A percentile compares a stretch with the other conserved stretches of the same genome.
These are phyloP conservation scores for Otolemur garnettii DNA, from an alignment of 2,113 vertebrate genomes.

Conservation along the genomic window DNA sequence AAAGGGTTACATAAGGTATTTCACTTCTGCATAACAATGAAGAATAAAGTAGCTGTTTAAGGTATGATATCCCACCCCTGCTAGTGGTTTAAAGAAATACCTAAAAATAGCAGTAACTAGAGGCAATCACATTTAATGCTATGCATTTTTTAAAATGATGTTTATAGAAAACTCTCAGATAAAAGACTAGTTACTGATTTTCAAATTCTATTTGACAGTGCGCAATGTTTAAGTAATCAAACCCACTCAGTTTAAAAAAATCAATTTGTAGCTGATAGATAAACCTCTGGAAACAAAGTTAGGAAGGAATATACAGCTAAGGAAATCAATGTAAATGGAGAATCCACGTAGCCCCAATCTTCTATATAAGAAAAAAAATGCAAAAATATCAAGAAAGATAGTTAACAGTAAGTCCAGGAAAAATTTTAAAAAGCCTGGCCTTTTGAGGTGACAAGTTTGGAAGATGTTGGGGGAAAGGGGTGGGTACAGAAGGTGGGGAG, in stretches of 20 bases:
- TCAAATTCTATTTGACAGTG: background rate
- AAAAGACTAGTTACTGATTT: background rate
- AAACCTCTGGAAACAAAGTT: background rate
- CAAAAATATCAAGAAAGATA: background rate
- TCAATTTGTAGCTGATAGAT: background rate
- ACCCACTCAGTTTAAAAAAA: background rate
- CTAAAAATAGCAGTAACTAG: background rate
- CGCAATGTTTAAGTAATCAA: background rate
- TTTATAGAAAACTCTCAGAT: background rate
- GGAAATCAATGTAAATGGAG: background rate
- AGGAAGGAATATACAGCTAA: background rate
- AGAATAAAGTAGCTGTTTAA: background rate
- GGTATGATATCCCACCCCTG: background rate
- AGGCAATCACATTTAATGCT: background rate
- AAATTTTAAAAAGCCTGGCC: background rate
- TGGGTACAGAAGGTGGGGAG: accelerated
- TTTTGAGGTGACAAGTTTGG: background rate
- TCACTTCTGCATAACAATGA: background rate
- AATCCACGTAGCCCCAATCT: background rate
- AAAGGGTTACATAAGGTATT: background rate
- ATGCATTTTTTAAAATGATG: background rate
- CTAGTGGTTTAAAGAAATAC: background rate
- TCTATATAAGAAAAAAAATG: background rate
- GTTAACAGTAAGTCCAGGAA: background rate
- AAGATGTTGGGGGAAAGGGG: accelerated